A percentile compares a stretch with the other conserved stretches of the same genome.
phyloP scores from a whole-genome alignment of 1,140 invertebrate species.

The Zeugodacus cucurbitae region DNA sequence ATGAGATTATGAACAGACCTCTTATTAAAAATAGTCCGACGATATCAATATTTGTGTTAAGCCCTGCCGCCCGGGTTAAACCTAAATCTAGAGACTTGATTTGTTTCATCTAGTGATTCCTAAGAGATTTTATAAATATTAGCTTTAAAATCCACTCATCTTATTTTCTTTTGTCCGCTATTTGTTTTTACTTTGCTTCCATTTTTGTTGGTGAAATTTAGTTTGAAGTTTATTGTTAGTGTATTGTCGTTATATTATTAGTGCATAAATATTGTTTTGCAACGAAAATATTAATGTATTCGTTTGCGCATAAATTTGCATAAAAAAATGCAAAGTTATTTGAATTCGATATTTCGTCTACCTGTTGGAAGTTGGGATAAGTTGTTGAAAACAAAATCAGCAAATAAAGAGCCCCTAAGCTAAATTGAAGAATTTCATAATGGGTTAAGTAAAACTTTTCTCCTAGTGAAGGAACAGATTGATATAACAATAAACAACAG shows the following conservation, averaged over 20 bases:
- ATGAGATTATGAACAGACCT: too few species aligned
- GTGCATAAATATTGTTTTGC: background rate
- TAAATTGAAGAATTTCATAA: background rate
- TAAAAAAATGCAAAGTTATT: background rate
- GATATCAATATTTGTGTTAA: too few species aligned
- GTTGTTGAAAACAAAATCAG: background rate
- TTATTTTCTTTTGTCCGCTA: background rate
- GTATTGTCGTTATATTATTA: background rate
- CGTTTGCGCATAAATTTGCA: background rate
- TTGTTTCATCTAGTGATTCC: too few species aligned
- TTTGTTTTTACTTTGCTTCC: background rate
- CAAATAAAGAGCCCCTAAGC: background rate
- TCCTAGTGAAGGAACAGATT: too few species aligned
- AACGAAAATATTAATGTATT: background rate
- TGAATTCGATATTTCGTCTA: constrained; percentile 1
- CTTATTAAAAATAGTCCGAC: too few species aligned
- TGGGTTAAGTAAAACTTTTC: too few species aligned
- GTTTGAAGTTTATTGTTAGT: background rate
- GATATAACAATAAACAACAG: too few species aligned
- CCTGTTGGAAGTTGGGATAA: background rate
- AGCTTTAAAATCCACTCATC: too few species aligned
- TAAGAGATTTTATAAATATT: too few species aligned
- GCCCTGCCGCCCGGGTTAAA: too few species aligned
- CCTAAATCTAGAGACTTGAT: too few species aligned
- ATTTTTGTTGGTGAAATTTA: background rate